Percentiles rank a stretch among this genome's conserved stretches.
These are phyloP conservation scores for Papilio demoleus DNA, from an alignment of 2,888 invertebrate genomes.

Conservation along the genomic window DNA sequence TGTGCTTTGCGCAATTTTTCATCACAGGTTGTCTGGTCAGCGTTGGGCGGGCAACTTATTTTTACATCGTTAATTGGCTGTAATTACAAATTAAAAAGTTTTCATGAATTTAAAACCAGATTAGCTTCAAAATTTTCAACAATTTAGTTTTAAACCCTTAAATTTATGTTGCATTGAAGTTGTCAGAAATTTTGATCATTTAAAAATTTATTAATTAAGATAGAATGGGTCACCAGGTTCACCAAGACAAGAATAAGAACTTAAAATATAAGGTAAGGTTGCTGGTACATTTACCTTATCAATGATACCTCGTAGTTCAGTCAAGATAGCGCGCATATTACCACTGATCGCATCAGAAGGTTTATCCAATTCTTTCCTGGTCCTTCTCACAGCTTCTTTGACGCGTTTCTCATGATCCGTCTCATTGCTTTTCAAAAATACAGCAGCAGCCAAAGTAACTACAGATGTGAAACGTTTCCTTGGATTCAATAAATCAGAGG, in stretches of 20 bases:
- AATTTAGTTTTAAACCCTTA: too few species aligned
- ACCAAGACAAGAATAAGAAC: too few species aligned
- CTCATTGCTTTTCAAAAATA: conserved; percentile 6
- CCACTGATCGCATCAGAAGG: conserved; percentile 21
- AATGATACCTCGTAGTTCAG: conserved; percentile 1
- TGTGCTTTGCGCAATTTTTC: background rate
- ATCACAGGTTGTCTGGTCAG: background rate
- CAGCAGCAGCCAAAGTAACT: background rate
- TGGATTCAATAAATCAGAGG: background rate
- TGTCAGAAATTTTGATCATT: too few species aligned
- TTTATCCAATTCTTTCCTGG: conserved; percentile 1
- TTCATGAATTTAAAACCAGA: too few species aligned
- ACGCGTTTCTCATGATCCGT: conserved; percentile 3
- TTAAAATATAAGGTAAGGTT: too few species aligned
- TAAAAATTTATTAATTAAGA: too few species aligned
- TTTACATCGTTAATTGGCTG: conserved; percentile 28
- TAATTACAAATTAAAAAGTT: background rate
- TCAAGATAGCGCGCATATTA: conserved; percentile 4
- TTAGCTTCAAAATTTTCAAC: too few species aligned
- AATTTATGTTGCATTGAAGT: too few species aligned
- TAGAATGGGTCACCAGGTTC: too few species aligned
- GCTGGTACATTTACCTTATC: background rate
- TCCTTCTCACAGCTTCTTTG: conserved; percentile 1
- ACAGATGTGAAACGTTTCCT: conserved; percentile 18
- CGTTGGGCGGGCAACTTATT: background rate